A percentile compares a stretch with the other conserved stretches of the same genome.
Evolutionary conservation across 2,797 vertebrate genomes (phyloP).

Genomic region (Tenualosa thibaudeaui): DNA sequence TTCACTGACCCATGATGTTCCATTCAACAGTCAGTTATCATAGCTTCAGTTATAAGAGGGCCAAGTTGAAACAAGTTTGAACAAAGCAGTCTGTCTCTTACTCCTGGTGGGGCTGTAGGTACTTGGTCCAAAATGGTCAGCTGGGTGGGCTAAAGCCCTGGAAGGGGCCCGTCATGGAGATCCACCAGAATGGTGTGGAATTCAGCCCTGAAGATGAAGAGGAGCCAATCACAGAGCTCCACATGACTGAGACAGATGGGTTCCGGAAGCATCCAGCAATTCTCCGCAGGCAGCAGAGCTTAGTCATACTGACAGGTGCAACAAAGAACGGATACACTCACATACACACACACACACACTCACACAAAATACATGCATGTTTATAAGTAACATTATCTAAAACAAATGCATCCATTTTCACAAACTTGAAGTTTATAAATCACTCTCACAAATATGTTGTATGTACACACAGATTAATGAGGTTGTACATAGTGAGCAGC

Average conservation of each 20-base stretch:
- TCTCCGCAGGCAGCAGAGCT: slow-evolving; percentile 68
- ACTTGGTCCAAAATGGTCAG: slow-evolving; percentile 52
- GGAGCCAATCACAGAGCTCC: slow-evolving; percentile 50
- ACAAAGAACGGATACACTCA: background rate
- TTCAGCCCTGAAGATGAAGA: background rate
- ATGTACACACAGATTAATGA: too few species aligned
- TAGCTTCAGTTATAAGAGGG: background rate
- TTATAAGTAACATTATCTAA: too few species aligned
- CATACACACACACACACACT: background rate
- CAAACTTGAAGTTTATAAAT: too few species aligned
- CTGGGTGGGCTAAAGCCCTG: slow-evolving; percentile 57
- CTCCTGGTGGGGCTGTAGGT: slow-evolving; percentile 54
- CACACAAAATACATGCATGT: background rate
- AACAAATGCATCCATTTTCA: too few species aligned
- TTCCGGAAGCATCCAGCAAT: slow-evolving; percentile 52
- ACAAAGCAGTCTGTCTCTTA: background rate
- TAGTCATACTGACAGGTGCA: slow-evolving; percentile 73
- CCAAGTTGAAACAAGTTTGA: background rate
- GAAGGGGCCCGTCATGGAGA: slow-evolving; percentile 51
- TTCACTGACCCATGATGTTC: background rate
- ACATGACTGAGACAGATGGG: slow-evolving; percentile 51
- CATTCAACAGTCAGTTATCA: background rate
- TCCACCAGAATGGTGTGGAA: slow-evolving; percentile 58
- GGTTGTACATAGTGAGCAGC: too few species aligned
- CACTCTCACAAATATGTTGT: too few species aligned